Percentiles rank a stretch among this genome's conserved stretches.
phyloP scores from a whole-genome alignment of 2,113 vertebrate genomes.

The Mastomys coucha region DNA sequence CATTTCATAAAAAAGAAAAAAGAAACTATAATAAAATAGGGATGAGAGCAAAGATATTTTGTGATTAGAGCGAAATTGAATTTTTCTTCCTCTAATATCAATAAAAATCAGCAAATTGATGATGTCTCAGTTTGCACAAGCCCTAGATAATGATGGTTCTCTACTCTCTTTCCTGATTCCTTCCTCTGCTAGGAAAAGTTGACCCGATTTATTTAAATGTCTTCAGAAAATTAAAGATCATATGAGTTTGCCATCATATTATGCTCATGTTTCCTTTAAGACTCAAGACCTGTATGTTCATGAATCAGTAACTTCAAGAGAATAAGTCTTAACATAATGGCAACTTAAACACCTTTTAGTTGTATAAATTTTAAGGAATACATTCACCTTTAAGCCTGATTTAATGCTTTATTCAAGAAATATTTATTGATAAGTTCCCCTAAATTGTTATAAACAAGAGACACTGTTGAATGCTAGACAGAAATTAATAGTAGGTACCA shows the following conservation, averaged over 20 bases:
- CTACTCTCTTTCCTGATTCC: no score
- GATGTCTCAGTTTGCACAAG: background rate
- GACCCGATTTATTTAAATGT: background rate
- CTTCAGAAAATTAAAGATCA: background rate
- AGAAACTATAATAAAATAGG: background rate
- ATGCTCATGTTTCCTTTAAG: background rate
- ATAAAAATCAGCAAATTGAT: background rate
- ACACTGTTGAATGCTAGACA: background rate
- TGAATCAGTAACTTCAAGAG: background rate
- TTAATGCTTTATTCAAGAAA: background rate
- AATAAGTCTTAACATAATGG: background rate
- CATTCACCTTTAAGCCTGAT: background rate
- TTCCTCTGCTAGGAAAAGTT: background rate
- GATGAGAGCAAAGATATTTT: background rate
- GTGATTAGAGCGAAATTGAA: background rate
- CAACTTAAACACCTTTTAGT: background rate
- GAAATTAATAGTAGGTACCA: background rate
- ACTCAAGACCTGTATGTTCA: background rate
- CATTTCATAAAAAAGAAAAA: background rate
- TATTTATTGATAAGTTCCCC: background rate
- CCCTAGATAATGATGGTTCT: background rate
- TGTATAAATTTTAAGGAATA: background rate
- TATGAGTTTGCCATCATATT: background rate
- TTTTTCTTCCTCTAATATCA: background rate
- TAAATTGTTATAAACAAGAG: background rate